Base-by-base conservation (phyloP, 2,113 vertebrate genomes). In the Neotragus moschatus region DNA sequence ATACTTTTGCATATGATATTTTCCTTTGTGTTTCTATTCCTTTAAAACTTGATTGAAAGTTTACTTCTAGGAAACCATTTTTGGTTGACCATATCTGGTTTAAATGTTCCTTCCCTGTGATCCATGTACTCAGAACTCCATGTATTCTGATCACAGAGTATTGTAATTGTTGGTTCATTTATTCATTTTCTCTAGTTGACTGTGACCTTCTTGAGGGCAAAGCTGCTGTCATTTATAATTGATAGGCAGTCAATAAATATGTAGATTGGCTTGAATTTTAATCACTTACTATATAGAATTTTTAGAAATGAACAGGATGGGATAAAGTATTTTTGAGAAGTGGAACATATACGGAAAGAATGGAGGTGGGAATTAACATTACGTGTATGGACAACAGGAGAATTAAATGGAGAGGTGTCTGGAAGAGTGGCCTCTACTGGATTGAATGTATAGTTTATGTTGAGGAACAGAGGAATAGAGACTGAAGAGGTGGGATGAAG, bases 21-120 rank as follows among this genome's bases (percentile, higher is more conserved):
- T 96, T 26, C 49, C 28, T 95, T 90, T 94, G 63, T 94, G 15
- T 84, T 93, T 92, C 16, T 93, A 25, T 88, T 84, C 21, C 49
- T 86, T 94, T 84, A 95, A 95, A 88, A 70, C 23, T 79, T 96
- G 25, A n/a, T 15, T 58, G 21, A 80, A 92, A 14, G 7, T 43
- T 95, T 21, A 77, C 14, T 58, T 95, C 14, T 36, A 49, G 58
- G 13, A 88, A 93, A 49, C 33, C 5, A 56, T 63, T 93, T 96
- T 53, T 96, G 61, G 82, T 47, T 12, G 4, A 43, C 10, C 15
- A 8, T 87, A 12, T 58, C 81, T 93, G 28, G 19, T 63, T 97
- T 88, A 53, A 91, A 84, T 73, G 25, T 9, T 23, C 51, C 16
- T 90, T 80, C 17, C 84, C 53, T 90, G 5, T 95, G 39, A 6